Base-by-base conservation (phyloP, 2,797 vertebrate genomes). In the Sylvia borin region DNA sequence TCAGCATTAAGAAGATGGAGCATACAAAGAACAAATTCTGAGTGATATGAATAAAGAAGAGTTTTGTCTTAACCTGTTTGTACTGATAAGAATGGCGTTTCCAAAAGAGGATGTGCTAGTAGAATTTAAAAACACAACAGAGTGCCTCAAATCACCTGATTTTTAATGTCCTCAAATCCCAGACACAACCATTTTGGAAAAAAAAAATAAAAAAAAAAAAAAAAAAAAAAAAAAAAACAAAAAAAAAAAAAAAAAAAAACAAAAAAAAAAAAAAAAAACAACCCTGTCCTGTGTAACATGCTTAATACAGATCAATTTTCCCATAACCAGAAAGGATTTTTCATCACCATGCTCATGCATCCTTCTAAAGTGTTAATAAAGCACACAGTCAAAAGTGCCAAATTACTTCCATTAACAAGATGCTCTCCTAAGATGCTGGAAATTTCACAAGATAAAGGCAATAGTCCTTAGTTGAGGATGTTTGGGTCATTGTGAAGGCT, bases 281-380 rank as follows among this genome's bases (percentile, higher is more conserved):
- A 47, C 2, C 1, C 7, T 1, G 3, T 24, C 18, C 26, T 25
- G 6, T 42, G 16, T 29, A 85, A 68, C 4, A 14, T 18, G 10
- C 4, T 74, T 51, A 66, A 83, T 43, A 70, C 18, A 11, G 22
- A 73, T 45, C 9, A 57, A 8, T 53, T 64, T 81, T 60, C n/a
- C 22, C 8, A 27, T n/a, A 82, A 73, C 9, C 42, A 61, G 11
- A 90, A 53, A 57, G 4, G 10, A 77, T 25, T 64, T 92, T 90
- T 74, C 40, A 71, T 51, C 5, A 5, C 5, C 18, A 21, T 58
- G 22, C 13, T 85, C 50, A 29, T 48, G 25, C 22, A 78, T 26
- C 1, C 15, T 26, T 25, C 21, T 57, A 48, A 83, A 9, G 8
- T 31, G 8, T 65, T 32, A 58, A 29, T 53, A 36, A 78, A 79